These are phyloP conservation scores for Drosophila asahinai DNA, from an alignment of 1,140 invertebrate species.

Conservation along the genomic window DNA sequence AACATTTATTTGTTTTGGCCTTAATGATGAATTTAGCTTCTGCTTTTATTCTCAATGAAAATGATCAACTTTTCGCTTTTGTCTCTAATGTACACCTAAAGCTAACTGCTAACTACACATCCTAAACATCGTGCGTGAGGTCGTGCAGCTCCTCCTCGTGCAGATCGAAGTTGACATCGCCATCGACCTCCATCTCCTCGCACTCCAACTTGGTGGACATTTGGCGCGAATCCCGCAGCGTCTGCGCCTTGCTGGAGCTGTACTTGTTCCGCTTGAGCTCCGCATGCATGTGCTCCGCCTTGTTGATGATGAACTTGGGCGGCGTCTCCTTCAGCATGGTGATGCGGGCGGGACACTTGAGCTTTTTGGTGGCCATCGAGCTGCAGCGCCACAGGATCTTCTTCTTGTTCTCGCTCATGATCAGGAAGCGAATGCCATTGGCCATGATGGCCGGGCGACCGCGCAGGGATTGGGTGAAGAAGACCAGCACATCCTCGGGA, in stretches of 20 bases:
- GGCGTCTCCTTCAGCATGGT: constrained; percentile 83
- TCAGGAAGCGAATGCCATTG: constrained; percentile 81
- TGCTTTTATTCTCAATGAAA: constrained; percentile 52
- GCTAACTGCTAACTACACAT: constrained; percentile 21
- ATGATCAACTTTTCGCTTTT: constrained; percentile 29
- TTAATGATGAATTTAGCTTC: constrained; percentile 38
- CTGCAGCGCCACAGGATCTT: constrained; percentile 85
- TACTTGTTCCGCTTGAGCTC: constrained; percentile 83
- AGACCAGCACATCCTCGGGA: constrained; percentile 79
- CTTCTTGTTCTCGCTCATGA: constrained; percentile 85
- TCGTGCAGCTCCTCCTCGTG: constrained; percentile 70
- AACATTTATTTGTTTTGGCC: constrained; percentile 9
- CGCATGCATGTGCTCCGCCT: constrained; percentile 80
- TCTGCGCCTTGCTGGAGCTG: constrained; percentile 73
- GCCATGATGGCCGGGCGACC: constrained; percentile 83
- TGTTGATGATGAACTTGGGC: constrained; percentile 83
- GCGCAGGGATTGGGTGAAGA: constrained; percentile 81
- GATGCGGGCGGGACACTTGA: constrained; percentile 84
- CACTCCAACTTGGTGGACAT: constrained; percentile 53
- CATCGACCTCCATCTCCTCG: constrained; percentile 59
- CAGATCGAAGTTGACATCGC: constrained; percentile 66
- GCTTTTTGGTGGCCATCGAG: constrained; percentile 84
- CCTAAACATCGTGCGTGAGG: constrained; percentile 57
- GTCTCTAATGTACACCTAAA: constrained; percentile 53
- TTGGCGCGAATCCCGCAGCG: constrained; percentile 45